Percentiles rank a stretch among this genome's conserved stretches.
phyloP scores from a whole-genome alignment of 2,797 vertebrate genomes.

The Arrhamphus sclerolepis region DNA sequence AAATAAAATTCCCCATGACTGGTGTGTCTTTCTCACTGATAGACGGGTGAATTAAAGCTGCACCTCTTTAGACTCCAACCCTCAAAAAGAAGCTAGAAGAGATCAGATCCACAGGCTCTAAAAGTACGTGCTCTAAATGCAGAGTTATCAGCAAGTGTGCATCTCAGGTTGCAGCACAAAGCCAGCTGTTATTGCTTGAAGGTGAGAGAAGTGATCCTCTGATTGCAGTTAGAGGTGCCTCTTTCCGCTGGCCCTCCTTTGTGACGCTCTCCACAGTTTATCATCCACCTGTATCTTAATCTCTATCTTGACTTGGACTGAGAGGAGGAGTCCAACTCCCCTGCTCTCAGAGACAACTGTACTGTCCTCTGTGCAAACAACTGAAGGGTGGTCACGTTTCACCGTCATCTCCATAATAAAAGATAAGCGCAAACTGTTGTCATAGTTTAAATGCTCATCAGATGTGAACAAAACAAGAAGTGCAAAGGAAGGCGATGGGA shows the following conservation, averaged over 20 bases:
- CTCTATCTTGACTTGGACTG: slow-evolving; percentile 24
- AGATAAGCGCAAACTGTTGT: neutral
- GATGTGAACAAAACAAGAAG: neutral
- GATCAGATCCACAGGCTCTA: slow-evolving; percentile 31
- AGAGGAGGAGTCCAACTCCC: slow-evolving; percentile 53
- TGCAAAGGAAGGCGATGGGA: neutral
- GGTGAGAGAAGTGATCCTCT: slow-evolving; percentile 22
- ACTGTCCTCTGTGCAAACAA: slow-evolving; percentile 12
- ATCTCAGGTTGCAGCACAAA: slow-evolving; percentile 48
- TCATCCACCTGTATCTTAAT: slow-evolving; percentile 39
- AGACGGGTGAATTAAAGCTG: slow-evolving; percentile 27
- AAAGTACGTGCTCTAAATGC: slow-evolving; percentile 32
- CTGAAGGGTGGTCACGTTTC: neutral
- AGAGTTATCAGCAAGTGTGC: slow-evolving; percentile 39
- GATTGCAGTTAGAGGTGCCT: slow-evolving; percentile 16
- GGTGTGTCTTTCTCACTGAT: slow-evolving; percentile 17
- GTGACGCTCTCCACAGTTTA: slow-evolving; percentile 19
- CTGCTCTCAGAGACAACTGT: slow-evolving; percentile 27
- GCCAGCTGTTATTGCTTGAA: slow-evolving; percentile 10
- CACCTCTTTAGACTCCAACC: slow-evolving; percentile 26
- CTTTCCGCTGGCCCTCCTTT: slow-evolving; percentile 30
- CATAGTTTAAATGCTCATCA: neutral
- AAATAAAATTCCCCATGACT: slow-evolving; percentile 23
- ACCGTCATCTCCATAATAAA: neutral
- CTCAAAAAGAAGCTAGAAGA: slow-evolving; percentile 32